These are phyloP conservation scores for Coecobrya sp. DNA, from an alignment of 2,888 invertebrate species.

Conservation along the genomic window DNA sequence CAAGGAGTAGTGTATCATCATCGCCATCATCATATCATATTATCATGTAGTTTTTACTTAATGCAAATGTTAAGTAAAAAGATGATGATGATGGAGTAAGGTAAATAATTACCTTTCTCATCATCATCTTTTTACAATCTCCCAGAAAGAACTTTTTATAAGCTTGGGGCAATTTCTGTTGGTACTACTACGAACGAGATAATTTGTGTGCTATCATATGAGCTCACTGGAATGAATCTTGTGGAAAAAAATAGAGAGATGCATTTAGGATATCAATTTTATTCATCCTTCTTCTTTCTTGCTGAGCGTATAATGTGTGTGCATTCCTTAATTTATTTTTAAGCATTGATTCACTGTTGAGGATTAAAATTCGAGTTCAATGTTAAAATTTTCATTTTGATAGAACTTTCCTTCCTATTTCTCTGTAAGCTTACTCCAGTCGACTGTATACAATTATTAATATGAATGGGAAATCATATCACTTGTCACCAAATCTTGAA, in stretches of 20 bases:
- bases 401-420: neutral
- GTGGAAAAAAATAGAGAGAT: constrained; percentile 1
- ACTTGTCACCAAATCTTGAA: constrained; percentile 74
- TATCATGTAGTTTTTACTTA: constrained; percentile 60
- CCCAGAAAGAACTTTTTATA: constrained; percentile 17
- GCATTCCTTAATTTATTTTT: neutral
- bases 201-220: constrained; percentile 21
- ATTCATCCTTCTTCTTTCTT: neutral
- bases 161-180: constrained; percentile 55
- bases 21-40: constrained; percentile 60
- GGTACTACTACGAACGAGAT: constrained; percentile 46
- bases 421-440: neutral
- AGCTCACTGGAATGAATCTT: neutral
- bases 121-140: constrained; percentile 61
- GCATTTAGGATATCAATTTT: neutral
- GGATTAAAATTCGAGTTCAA: constrained; percentile 28
- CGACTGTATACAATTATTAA: constrained; percentile 40
- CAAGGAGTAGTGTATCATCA: constrained; percentile 42
- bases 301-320: neutral
- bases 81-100: constrained; percentile 75
- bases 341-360: constrained; percentile 20
- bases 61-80: constrained; percentile 70
- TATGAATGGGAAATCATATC: constrained; percentile 46
- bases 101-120: constrained; percentile 80
- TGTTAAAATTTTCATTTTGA: constrained; percentile 1